These are phyloP conservation scores for Pluvianellus socialis DNA, from an alignment of 2,113 vertebrate genomes.

Conservation along the genomic window DNA sequence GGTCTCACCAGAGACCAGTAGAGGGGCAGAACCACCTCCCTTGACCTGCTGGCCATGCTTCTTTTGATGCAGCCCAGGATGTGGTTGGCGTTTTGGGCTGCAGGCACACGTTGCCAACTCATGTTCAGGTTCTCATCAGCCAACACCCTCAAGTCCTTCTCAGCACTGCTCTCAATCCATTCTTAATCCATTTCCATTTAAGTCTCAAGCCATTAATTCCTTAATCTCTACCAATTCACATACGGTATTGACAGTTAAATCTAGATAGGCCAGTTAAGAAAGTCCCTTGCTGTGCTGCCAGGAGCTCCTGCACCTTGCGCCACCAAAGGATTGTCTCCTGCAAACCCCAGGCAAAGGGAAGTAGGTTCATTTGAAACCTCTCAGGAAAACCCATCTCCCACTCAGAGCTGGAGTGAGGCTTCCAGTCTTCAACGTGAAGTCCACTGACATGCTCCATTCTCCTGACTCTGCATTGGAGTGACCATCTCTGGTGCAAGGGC, in stretches of 20 bases:
- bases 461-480: background rate
- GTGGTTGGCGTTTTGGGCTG: background rate
- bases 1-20: background rate
- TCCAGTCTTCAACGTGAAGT: background rate
- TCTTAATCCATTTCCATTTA: background rate
- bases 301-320: background rate
- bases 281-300: background rate
- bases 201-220: background rate
- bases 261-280: background rate
- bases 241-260: background rate
- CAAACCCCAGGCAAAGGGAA: background rate
- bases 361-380: background rate
- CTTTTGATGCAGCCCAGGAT: background rate
- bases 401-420: fast-evolving
- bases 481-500: background rate
- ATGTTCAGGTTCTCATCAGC: background rate
- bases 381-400: background rate
- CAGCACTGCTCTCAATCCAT: background rate
- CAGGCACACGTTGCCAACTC: background rate
- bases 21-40: background rate
- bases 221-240: background rate
- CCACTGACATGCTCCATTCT: background rate
- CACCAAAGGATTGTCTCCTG: background rate
- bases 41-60: background rate
- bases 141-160: background rate